phyloP scores from a whole-genome alignment of 2,888 invertebrate genomes.

The Pristionchus mayeri region DNA sequence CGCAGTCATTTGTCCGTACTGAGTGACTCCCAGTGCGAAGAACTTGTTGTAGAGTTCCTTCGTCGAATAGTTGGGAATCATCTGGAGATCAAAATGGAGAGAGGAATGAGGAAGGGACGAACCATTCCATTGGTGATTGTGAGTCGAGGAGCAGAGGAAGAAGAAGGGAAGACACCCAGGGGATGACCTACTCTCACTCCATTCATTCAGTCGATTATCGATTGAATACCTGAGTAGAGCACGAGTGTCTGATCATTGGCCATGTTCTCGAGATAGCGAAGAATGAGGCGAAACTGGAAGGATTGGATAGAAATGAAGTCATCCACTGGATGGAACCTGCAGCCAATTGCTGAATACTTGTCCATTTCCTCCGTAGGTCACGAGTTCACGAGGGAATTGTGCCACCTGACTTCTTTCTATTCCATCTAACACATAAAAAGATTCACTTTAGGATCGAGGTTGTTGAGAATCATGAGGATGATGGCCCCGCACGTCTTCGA shows the following conservation, averaged over 20 bases:
- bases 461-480: conserved; percentile 83
- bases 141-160: conserved; percentile 78
- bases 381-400: conserved; percentile 82
- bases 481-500: conserved; percentile 79
- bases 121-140: conserved; percentile 83
- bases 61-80: conserved; percentile 82
- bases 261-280: conserved; percentile 81
- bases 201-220: too few species aligned
- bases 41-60: conserved; percentile 80
- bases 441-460: conserved; percentile 81
- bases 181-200: conserved; percentile 80
- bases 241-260: conserved; percentile 80
- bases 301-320: neutral
- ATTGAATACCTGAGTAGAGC: conserved; percentile 79
- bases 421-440: neutral
- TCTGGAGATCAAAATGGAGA: conserved; percentile 71
- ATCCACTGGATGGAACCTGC: neutral
- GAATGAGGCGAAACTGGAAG: conserved; percentile 80
- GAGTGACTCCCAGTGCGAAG: conserved; percentile 82
- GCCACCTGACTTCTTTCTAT: conserved; percentile 34
- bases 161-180: conserved; percentile 80
- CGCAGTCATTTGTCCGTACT: conserved; percentile 83
- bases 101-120: neutral
- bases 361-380: conserved; percentile 83
- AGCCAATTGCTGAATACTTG: conserved; percentile 82